Evolutionary conservation across 1,140 invertebrate species (phyloP).

Genomic region (Aradophagus sp.): DNA sequence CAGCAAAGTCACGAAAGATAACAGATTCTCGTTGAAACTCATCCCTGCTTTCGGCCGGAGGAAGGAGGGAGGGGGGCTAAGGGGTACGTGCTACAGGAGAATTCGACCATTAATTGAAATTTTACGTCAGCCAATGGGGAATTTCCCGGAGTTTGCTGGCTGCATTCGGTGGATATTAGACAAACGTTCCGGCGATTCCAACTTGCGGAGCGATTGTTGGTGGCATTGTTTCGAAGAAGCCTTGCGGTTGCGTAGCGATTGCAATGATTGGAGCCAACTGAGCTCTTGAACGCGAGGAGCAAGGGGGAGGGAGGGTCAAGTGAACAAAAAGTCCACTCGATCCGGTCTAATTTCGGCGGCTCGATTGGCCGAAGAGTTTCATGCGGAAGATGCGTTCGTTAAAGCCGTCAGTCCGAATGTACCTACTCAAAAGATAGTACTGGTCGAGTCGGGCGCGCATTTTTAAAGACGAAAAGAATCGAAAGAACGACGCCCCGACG

Average conservation of each 20-base stretch:
- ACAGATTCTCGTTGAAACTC: no score
- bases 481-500: conserved; percentile 45
- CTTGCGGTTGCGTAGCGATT: neutral
- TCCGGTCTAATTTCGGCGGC: no score
- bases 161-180: conserved; percentile 1
- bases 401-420: no score
- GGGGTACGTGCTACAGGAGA: neutral
- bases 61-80: no score
- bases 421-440: no score
- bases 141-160: conserved; percentile 31
- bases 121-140: conserved; percentile 29
- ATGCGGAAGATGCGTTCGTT: no score
- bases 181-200: conserved; percentile 21
- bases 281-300: neutral
- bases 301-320: neutral
- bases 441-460: no score
- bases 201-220: neutral
- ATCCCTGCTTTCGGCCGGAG: no score
- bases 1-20: no score
- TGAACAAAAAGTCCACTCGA: no score
- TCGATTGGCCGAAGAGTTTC: no score
- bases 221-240: conserved; percentile 12
- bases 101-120: conserved; percentile 39
- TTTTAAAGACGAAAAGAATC: conserved; percentile 51
- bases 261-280: neutral